Percentiles rank a stretch among this genome's conserved stretches.
phyloP scores from a whole-genome alignment of 2,888 invertebrate species.

The Teinopalpus imperialis region DNA sequence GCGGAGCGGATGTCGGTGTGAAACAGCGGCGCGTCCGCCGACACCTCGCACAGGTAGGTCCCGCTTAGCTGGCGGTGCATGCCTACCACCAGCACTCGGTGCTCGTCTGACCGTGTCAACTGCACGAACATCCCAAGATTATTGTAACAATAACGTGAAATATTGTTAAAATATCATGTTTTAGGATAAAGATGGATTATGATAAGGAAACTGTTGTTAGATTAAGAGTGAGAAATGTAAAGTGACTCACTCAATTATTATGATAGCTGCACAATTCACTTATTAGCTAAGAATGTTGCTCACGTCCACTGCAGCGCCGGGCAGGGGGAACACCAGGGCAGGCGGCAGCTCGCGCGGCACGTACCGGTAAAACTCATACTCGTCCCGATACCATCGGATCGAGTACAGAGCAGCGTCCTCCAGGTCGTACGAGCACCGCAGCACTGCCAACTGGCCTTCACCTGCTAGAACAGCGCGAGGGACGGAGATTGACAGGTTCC shows the following conservation, averaged over 20 bases:
- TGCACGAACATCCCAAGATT: no score
- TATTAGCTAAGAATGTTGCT: no score
- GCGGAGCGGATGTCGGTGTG: conserved; percentile 85
- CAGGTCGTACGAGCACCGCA: conserved; percentile 82
- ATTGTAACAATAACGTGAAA: no score
- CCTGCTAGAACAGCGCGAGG: conserved; percentile 81
- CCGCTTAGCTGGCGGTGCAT: conserved; percentile 86
- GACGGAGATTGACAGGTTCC: conserved; percentile 73
- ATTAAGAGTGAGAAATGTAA: no score
- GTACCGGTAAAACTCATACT: conserved; percentile 88
- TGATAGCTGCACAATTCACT: no score
- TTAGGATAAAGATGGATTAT: no score
- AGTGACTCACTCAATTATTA: no score
- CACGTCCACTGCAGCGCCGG: conserved; percentile 87
- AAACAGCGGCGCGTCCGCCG: conserved; percentile 86
- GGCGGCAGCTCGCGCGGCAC: conserved; percentile 88
- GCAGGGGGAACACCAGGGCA: conserved; percentile 85
- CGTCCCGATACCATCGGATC: conserved; percentile 88
- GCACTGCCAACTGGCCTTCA: conserved; percentile 72
- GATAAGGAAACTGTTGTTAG: no score
- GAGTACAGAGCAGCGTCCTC: conserved; percentile 86
- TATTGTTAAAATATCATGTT: no score
- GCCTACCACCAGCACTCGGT: conserved; percentile 85
- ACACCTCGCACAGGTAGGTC: conserved; percentile 87
- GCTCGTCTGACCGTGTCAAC: conserved; percentile 85